Evolutionary conservation across 2,888 invertebrate species (phyloP), one percentile per base, ranked within the genome.

Genomic region (Lobophora halterata): DNA sequence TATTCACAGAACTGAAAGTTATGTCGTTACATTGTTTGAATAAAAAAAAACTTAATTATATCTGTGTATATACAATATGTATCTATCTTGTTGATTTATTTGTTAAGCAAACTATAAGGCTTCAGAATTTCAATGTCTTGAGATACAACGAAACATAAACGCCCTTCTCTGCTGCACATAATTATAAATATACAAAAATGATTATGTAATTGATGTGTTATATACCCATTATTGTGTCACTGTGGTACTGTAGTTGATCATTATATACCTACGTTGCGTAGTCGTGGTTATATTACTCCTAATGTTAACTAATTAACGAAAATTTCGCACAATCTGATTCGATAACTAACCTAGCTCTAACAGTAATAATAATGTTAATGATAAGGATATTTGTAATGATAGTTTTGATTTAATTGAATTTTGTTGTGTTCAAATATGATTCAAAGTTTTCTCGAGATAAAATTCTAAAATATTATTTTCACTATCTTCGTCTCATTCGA

Each of bases 1-100:
- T 60, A 81, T 80, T 87, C 87, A 88, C 88, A 86, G 88, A 83
- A 88, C 88, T 88, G 88, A 88, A 80, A 78, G 80, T 80, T 78
- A 82, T 80, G 78, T 85, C 80, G 85, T 87, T 87, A 81, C 74
- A 75, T 83, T 86, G 74, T 81, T 82, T 79, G 66, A 72, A 71
- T 74, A 77, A 69, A 66, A 66, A 57, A 55, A 54, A 61, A 66
- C 70, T 66, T 79, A 75, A 79, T 74, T 78, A 68, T 74, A 66
- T 45, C 52, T 74, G 58, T 72, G 57, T 82, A 79, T 71, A 43
- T 43, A 43, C 32, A 46, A 79, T 83, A 80, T 79, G 75, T 81
- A 79, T 80, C 66, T 82, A 81, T 66, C 70, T 80, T 85, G 85
- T 87, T 85, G 72, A 76, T 85, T 85, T 85, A 78, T 74, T 79